Percentiles rank a stretch among this genome's conserved stretches.
Conservation (phyloP, 2,797 vertebrate species). For the Naso thynnoides region DNA sequence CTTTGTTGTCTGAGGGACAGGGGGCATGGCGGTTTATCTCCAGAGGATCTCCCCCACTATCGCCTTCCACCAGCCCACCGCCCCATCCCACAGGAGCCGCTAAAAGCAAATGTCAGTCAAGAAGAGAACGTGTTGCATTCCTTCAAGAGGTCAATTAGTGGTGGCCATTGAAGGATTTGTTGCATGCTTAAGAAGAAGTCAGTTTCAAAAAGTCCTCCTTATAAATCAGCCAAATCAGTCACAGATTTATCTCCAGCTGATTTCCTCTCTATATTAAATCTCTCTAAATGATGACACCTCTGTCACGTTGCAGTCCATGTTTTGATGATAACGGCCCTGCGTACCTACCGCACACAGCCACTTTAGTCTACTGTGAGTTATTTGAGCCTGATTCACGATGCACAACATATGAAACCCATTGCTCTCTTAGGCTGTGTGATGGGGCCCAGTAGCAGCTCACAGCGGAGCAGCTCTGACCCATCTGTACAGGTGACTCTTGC, state of each 20-base stretch:
- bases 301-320: slow-evolving; percentile 29
- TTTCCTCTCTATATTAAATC: neutral
- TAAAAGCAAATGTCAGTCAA: slow-evolving; percentile 86
- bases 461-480: slow-evolving; percentile 46
- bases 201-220: neutral
- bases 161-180: slow-evolving; percentile 68
- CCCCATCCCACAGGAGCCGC: slow-evolving; percentile 81
- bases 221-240: neutral
- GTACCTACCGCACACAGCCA: slow-evolving; percentile 44
- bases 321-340: slow-evolving; percentile 26
- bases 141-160: slow-evolving; percentile 81
- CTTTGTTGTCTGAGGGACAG: slow-evolving; percentile 84
- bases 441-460: slow-evolving; percentile 40
- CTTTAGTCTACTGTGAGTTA: slow-evolving; percentile 39
- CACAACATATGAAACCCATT: slow-evolving; percentile 56
- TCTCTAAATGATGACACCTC: slow-evolving; percentile 10
- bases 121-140: slow-evolving; percentile 81
- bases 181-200: slow-evolving; percentile 36
- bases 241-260: slow-evolving; percentile 12
- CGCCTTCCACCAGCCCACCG: slow-evolving; percentile 74
- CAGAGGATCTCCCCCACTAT: slow-evolving; percentile 78
- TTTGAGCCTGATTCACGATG: slow-evolving; percentile 54
- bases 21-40: slow-evolving; percentile 79
- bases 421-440: slow-evolving; percentile 40
- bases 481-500: slow-evolving; percentile 71